These are phyloP conservation scores for Leptogaster cylindrica DNA, from an alignment of 2,888 invertebrate genomes.

Conservation along the genomic window DNA sequence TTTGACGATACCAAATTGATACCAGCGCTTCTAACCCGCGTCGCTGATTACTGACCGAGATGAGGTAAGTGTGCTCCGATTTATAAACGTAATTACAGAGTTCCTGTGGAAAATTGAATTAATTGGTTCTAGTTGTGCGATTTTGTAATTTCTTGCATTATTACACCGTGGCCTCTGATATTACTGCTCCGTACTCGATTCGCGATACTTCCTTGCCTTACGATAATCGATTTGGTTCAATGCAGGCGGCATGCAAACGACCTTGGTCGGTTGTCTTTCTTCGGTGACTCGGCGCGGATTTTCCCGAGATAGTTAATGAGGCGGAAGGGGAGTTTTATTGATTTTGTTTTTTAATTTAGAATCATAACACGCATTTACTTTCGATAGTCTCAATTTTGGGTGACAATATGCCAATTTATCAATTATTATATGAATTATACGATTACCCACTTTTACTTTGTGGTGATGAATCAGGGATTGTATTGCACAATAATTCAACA, in stretches of 20 bases:
- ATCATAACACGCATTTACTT: no score
- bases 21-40: neutral
- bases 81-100: conserved; percentile 30
- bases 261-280: conserved; percentile 5
- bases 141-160: conserved; percentile 40
- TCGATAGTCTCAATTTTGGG: no score
- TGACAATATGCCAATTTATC: no score
- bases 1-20: conserved; percentile 33
- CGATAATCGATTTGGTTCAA: conserved; percentile 34
- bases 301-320: no score
- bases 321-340: no score
- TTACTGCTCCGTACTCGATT: conserved; percentile 5
- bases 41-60: conserved; percentile 20
- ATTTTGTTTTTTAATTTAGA: no score
- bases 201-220: conserved; percentile 21
- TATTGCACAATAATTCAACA: no score
- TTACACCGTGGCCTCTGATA: conserved; percentile 32
- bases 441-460: no score
- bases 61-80: conserved; percentile 40
- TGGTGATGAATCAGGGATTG: no score
- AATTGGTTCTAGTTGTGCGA: conserved; percentile 41
- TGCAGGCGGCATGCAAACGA: conserved; percentile 26
- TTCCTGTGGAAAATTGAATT: conserved; percentile 39
- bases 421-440: no score
- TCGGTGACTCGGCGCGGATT: neutral